phyloP scores from a whole-genome alignment of 2,888 invertebrate species.

The Sesia apiformis region DNA sequence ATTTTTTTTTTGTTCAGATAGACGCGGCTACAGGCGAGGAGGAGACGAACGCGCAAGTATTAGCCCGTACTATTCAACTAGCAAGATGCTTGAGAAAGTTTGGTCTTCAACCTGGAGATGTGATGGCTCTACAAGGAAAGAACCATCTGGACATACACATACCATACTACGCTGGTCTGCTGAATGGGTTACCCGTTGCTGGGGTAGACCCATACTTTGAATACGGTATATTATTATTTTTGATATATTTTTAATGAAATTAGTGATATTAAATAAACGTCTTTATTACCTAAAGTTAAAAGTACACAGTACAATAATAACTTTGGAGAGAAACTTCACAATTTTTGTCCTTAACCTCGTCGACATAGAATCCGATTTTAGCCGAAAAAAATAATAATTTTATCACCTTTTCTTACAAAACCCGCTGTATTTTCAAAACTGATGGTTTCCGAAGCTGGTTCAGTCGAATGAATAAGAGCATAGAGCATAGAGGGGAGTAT shows the following conservation, averaged over 20 bases:
- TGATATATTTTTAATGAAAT: background rate
- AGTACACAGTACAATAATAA: too few relatives aligned
- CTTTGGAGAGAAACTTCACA: too few relatives aligned
- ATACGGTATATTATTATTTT: constrained; percentile 25
- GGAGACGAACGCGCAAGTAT: constrained; percentile 39
- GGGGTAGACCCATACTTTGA: constrained; percentile 48
- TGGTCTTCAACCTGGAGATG: constrained; percentile 41
- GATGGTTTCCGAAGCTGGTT: too few relatives aligned
- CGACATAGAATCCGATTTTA: too few relatives aligned
- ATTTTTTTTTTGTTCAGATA: constrained; percentile 24
- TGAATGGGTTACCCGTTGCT: constrained; percentile 41
- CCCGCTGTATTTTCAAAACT: too few relatives aligned
- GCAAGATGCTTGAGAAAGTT: constrained; percentile 32
- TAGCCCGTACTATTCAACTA: constrained; percentile 33
- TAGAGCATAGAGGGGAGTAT: too few relatives aligned
- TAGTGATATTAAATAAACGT: too few relatives aligned
- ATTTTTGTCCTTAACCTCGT: too few relatives aligned
- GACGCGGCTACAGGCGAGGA: constrained; percentile 46
- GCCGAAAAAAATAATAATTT: too few relatives aligned
- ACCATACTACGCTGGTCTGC: constrained; percentile 43
- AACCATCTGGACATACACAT: constrained; percentile 51
- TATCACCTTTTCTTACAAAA: too few relatives aligned
- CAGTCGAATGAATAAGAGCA: too few relatives aligned
- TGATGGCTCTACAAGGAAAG: constrained; percentile 39
- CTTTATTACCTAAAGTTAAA: too few relatives aligned